A percentile compares a stretch with the other conserved stretches of the same genome.
These are phyloP conservation scores for Musca domestica DNA, from an alignment of 1,140 invertebrate genomes.

Conservation along the genomic window DNA sequence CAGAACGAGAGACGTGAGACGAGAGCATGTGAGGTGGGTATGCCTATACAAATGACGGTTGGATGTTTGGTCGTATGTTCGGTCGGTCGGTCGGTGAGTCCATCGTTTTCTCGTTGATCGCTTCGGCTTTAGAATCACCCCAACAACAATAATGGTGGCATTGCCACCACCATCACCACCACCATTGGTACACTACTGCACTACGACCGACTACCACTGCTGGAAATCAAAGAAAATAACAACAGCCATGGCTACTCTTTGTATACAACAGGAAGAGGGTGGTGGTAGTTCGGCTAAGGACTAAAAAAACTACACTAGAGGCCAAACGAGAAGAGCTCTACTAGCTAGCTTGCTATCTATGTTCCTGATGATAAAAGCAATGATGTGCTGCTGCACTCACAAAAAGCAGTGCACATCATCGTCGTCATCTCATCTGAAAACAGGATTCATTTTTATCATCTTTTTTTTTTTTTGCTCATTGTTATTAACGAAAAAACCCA, in stretches of 20 bases:
- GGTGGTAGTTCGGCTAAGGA: constrained; percentile 2
- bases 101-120: no score
- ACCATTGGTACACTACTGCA: background rate
- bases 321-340: background rate
- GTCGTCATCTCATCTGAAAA: background rate
- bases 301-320: background rate
- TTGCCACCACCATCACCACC: constrained; percentile 10
- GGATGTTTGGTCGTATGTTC: no score
- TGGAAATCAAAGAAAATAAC: background rate
- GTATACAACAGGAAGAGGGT: constrained; percentile 6
- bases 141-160: constrained; percentile 5
- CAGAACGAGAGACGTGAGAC: no score
- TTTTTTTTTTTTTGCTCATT: background rate
- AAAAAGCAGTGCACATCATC: constrained; percentile 3
- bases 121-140: no score
- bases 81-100: no score
- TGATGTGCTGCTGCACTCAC: background rate
- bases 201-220: background rate
- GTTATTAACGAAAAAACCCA: no score
- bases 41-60: no score
- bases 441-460: constrained; percentile 11
- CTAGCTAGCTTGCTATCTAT: no score
- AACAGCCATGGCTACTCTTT: background rate
- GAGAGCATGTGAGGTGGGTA: no score
- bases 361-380: background rate